phyloP scores from a whole-genome alignment of 2,113 vertebrate genomes.

The Silurus meridionalis region DNA sequence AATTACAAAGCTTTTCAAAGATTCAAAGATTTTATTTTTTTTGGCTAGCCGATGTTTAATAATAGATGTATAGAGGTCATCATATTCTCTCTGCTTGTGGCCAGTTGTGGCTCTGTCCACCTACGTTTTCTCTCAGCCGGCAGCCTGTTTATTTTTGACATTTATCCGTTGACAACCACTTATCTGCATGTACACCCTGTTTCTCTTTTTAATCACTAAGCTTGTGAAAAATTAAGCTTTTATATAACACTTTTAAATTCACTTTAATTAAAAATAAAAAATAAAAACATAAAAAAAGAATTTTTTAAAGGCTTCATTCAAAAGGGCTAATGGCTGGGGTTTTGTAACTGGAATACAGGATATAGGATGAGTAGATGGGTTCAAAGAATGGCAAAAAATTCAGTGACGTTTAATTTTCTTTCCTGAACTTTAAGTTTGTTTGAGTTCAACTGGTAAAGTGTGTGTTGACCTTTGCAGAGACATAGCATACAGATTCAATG shows the following conservation, averaged over 20 bases:
- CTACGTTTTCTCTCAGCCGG: neutral
- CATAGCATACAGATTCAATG: neutral
- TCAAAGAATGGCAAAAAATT: slow-evolving; percentile 11
- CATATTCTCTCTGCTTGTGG: slow-evolving; percentile 2
- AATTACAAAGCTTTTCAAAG: neutral
- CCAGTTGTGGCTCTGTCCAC: neutral
- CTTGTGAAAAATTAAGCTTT: slow-evolving; percentile 49
- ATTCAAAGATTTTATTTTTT: slow-evolving; percentile 10
- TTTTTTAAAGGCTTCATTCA: slow-evolving; percentile 33
- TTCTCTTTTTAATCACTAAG: slow-evolving; percentile 44
- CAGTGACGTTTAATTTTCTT: neutral
- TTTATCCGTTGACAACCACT: slow-evolving; percentile 33
- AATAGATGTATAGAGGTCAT: slow-evolving; percentile 20
- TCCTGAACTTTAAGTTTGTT: neutral
- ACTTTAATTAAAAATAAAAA: slow-evolving; percentile 52
- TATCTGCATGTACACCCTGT: slow-evolving; percentile 19
- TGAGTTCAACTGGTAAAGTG: neutral
- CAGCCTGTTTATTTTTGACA: slow-evolving; percentile 34
- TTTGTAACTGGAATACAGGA: neutral
- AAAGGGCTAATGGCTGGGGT: neutral
- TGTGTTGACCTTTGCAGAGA: neutral
- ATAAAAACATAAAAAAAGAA: slow-evolving; percentile 2
- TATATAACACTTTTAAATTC: slow-evolving; percentile 51
- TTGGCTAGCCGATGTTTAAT: slow-evolving; percentile 11
- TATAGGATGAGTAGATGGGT: neutral